These are phyloP conservation scores for Sebastes hopkinsi DNA, from an alignment of 2,797 vertebrate species.

Conservation along the genomic window DNA sequence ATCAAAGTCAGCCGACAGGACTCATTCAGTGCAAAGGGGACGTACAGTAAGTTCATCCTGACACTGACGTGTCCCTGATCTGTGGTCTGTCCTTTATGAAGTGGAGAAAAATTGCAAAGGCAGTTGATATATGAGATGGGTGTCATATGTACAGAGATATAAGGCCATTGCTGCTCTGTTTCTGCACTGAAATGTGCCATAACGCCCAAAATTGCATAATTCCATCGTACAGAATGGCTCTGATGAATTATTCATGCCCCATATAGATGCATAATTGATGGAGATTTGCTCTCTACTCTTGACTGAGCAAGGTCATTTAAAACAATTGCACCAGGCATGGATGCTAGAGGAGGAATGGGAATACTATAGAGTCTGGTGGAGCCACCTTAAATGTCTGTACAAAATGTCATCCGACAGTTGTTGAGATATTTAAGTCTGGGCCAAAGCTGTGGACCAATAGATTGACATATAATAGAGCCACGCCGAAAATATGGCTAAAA, in stretches of 20 bases:
- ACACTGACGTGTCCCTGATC: not conserved
- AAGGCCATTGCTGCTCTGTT: not conserved
- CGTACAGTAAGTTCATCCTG: not conserved
- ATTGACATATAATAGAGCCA: not conserved
- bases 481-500: not conserved
- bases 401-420: not conserved
- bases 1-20: not conserved
- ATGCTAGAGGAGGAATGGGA: not conserved
- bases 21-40: not conserved
- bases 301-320: slow-evolving; percentile 38
- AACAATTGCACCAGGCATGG: slow-evolving; percentile 17
- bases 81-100: not conserved
- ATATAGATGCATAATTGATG: slow-evolving; percentile 51
- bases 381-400: not conserved
- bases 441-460: not conserved
- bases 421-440: not conserved
- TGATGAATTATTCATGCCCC: slow-evolving; percentile 40
- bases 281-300: slow-evolving; percentile 28
- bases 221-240: slow-evolving; percentile 25
- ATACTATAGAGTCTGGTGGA: not conserved
- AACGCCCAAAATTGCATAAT: slow-evolving; percentile 39
- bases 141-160: not conserved
- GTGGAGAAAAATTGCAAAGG: not conserved
- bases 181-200: slow-evolving; percentile 24
- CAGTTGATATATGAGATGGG: not conserved